A percentile compares a stretch with the other conserved stretches of the same genome.
Conservation (phyloP, 2,113 vertebrate species). For the Theropithecus gelada region DNA sequence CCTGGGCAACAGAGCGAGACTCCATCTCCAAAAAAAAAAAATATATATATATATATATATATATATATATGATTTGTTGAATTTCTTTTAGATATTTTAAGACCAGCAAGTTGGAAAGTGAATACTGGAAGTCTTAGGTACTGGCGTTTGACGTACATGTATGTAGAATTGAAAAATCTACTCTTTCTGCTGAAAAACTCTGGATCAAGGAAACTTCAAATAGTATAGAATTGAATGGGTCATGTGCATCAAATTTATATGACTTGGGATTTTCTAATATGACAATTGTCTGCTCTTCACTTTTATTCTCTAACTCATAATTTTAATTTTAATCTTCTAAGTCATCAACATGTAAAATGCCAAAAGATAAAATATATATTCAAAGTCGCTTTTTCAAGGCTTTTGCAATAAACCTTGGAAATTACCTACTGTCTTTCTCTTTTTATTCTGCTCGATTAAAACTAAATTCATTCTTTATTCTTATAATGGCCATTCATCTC, state of each 20-base stretch:
- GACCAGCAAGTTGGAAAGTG: neutral
- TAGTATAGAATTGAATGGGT: neutral
- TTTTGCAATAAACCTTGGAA: conserved; percentile 55
- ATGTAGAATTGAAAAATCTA: neutral
- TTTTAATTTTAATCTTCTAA: conserved; percentile 64
- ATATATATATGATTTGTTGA: neutral
- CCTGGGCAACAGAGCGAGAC: neutral
- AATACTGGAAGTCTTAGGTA: neutral
- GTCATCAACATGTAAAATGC: conserved; percentile 56
- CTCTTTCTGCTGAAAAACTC: neutral
- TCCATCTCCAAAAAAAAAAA: neutral
- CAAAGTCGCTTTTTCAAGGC: conserved; percentile 29
- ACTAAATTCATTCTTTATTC: conserved; percentile 48
- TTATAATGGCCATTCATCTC: conserved; percentile 18
- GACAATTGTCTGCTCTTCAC: neutral
- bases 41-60: no score
- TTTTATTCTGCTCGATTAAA: conserved; percentile 53
- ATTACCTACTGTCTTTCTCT: conserved; percentile 49
- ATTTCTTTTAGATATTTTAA: conserved; percentile 19
- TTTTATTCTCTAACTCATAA: conserved; percentile 39
- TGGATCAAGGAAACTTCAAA: neutral
- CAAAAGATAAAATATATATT: conserved; percentile 52
- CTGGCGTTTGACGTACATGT: neutral
- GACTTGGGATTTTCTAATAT: neutral
- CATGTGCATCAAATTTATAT: neutral